A percentile compares a stretch with the other conserved stretches of the same genome.
These are phyloP conservation scores for Balaenoptera acutorostrata DNA, from an alignment of 2,113 vertebrate genomes.

Conservation along the genomic window DNA sequence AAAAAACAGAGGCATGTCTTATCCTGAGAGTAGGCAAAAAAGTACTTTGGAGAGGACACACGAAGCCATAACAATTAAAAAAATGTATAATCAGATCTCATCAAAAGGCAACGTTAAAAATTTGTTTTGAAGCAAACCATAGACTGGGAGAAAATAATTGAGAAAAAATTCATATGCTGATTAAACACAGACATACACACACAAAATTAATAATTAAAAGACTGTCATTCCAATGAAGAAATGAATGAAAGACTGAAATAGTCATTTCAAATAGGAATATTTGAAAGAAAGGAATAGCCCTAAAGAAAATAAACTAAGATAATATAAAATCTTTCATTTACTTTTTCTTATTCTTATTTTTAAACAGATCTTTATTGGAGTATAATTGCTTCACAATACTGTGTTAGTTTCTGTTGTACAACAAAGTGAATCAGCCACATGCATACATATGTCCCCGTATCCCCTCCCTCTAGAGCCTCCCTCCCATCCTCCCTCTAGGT, in stretches of 20 bases:
- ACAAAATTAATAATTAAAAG: background rate
- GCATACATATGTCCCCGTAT: too few species aligned
- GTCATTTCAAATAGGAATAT: background rate
- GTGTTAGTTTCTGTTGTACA: too few species aligned
- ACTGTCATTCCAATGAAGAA: background rate
- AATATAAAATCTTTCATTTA: background rate
- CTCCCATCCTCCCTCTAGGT: too few species aligned
- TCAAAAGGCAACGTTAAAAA: background rate
- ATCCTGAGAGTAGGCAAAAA: background rate
- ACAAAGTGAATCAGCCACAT: too few species aligned
- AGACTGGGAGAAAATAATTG: background rate
- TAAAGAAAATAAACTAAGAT: background rate
- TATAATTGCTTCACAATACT: too few species aligned
- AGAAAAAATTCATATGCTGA: too few species aligned
- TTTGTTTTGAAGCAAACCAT: background rate
- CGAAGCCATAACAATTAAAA: background rate
- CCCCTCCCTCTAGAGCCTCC: too few species aligned
- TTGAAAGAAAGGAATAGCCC: background rate
- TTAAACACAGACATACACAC: background rate
- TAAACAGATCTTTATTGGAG: too few species aligned
- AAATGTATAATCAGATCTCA: background rate
- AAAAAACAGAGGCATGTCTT: background rate
- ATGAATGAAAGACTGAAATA: background rate
- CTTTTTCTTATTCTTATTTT: background rate
- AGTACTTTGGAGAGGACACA: background rate